Conservation (phyloP, 2,888 invertebrate species). For the Brachypterus glaber region DNA sequence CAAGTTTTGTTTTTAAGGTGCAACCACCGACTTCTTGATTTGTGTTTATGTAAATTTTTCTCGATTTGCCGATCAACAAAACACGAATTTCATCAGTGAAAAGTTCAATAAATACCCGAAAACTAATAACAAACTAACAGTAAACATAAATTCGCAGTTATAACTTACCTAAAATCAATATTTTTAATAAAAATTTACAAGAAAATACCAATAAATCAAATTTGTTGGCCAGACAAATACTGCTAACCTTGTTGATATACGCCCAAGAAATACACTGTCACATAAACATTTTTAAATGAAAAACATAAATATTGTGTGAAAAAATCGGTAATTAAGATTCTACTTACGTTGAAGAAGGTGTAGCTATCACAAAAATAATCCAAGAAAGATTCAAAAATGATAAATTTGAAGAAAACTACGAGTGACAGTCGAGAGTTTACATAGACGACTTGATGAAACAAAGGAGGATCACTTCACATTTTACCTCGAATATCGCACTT, state of each 20-base stretch:
- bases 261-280: slow-evolving; percentile 37
- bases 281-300: slow-evolving; percentile 34
- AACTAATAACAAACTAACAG: too few species aligned
- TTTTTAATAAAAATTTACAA: slow-evolving; percentile 35
- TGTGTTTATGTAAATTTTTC: too few species aligned
- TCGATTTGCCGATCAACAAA: too few species aligned
- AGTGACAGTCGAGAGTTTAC: slow-evolving; percentile 31
- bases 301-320: slow-evolving; percentile 18
- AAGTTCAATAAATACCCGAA: too few species aligned
- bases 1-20: too few species aligned
- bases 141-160: too few species aligned
- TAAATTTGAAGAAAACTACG: slow-evolving; percentile 25
- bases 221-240: slow-evolving; percentile 34
- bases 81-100: too few species aligned
- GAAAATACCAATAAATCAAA: slow-evolving; percentile 37
- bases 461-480: slow-evolving; percentile 41
- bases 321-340: slow-evolving; percentile 13
- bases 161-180: slow-evolving; percentile 36
- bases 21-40: too few species aligned
- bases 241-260: slow-evolving; percentile 35
- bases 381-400: slow-evolving; percentile 18
- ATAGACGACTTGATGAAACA: slow-evolving; percentile 34
- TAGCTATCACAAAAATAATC: slow-evolving; percentile 23
- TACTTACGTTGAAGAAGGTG: slow-evolving; percentile 25
- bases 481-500: slow-evolving; percentile 29